Percentiles rank a stretch among this genome's conserved stretches.
Conservation (phyloP, 2,888 invertebrate genomes). For the Globia sparganii region DNA sequence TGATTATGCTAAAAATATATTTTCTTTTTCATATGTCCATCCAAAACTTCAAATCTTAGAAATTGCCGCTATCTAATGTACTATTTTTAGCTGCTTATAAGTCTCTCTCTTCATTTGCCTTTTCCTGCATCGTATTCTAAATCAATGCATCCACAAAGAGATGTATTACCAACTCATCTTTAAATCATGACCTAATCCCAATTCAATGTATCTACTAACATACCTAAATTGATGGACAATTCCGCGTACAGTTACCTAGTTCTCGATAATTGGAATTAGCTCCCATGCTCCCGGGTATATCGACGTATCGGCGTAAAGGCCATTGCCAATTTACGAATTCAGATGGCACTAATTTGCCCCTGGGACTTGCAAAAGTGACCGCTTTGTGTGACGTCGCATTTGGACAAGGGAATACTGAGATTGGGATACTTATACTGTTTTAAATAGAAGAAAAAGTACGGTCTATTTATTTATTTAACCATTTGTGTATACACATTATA, state of each 20-base stretch:
- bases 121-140: not conserved
- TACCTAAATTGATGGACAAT: slow-evolving; percentile 26
- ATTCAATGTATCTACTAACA: not conserved
- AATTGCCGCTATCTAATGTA: not conserved
- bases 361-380: slow-evolving; percentile 33
- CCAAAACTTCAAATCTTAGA: not conserved
- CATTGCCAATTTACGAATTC: slow-evolving; percentile 62
- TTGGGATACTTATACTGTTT: not conserved
- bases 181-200: not conserved
- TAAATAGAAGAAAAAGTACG: too few relatives aligned
- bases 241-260: slow-evolving; percentile 44
- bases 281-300: slow-evolving; percentile 45
- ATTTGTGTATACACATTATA: too few relatives aligned
- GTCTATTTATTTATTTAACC: too few relatives aligned
- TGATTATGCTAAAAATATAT: not conserved
- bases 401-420: not conserved
- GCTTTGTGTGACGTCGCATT: slow-evolving; percentile 25
- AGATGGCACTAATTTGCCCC: slow-evolving; percentile 49
- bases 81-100: not conserved
- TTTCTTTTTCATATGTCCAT: not conserved
- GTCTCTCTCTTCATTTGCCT: not conserved
- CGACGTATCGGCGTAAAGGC: slow-evolving; percentile 49
- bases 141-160: not conserved
- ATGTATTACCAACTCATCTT: not conserved
- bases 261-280: slow-evolving; percentile 55